Evolutionary conservation across 2,797 vertebrate genomes (phyloP), one percentile per base, ranked within the genome.

Genomic region (Takifugu ocellatus): DNA sequence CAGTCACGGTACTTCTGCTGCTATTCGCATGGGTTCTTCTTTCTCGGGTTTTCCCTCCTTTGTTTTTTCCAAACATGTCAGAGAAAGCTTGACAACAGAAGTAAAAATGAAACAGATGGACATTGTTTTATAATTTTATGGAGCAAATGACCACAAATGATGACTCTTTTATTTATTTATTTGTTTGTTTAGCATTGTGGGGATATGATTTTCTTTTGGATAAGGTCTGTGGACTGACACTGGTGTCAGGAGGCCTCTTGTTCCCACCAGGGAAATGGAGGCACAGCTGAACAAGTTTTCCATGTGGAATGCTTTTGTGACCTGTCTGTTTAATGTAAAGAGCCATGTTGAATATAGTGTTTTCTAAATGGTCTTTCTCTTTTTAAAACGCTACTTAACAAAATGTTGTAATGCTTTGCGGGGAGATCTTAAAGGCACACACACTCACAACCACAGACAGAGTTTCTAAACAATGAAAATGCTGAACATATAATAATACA

Each of bases 311-410:
- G 81, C 64, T 84, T 86, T 84, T 53, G 70, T 70, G 72, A 84
- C 73, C 87, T 84, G 72, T 90, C 85, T 81, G 78, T 89, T 90
- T 88, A 39, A 84, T 92, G 88, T 92, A 91, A 90, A 90, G 90
- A 92, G 90, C 90, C 91, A 91, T 92, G 89, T 91, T 86, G 83
- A 84, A 85, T 88, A 90, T 90, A 83, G 87, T 88, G 86, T 92
- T 85, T 88, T 89, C 82, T 87, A 81, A 84, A 87, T 88, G 82
- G 84, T 90, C 90, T 91, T 89, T 84, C 85, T 89, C 84, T 90
- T 85, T 67, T 68, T 74, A 21, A 46, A 46, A 46, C 84, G 77
- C 73, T 83, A 86, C 83, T 81, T 86, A 76, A 78, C 75, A 82
- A 74, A 72, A 69, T 83, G 70, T 84, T 39, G 36, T 14, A 10